Percentiles rank a stretch among this genome's conserved stretches.
Evolutionary conservation across 2,113 vertebrate species (phyloP).

Genomic region (Axis porcinus): DNA sequence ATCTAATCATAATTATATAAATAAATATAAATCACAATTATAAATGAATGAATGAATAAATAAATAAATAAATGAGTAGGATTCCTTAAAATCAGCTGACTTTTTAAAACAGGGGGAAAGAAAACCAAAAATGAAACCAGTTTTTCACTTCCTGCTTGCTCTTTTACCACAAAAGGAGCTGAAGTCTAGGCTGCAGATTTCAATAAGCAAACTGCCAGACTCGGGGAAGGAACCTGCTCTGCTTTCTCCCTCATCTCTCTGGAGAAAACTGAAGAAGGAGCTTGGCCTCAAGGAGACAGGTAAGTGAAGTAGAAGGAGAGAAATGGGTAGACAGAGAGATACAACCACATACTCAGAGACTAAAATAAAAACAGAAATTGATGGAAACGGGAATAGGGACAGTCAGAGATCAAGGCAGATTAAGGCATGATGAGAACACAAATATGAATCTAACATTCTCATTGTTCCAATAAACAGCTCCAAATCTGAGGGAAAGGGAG

Average conservation of each 20-base stretch:
- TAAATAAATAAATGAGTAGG: neutral
- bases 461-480: neutral
- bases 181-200: neutral
- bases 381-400: neutral
- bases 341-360: neutral
- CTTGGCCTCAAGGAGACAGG: neutral
- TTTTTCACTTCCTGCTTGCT: neutral
- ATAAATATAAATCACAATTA: too few species aligned
- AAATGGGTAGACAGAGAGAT: neutral
- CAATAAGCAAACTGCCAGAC: neutral
- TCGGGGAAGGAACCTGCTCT: neutral
- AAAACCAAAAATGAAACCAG: neutral
- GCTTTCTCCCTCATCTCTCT: neutral
- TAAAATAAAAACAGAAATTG: neutral
- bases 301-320: neutral
- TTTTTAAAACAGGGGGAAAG: neutral
- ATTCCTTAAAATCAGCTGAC: neutral
- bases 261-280: neutral
- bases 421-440: neutral
- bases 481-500: neutral
- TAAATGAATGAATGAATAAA: neutral
- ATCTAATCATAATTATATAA: too few species aligned
- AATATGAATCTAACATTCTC: neutral
- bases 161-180: neutral
- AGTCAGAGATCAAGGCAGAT: neutral